Base-by-base conservation (phyloP, 1,140 invertebrate genomes). In the Ganaspis sp. region DNA sequence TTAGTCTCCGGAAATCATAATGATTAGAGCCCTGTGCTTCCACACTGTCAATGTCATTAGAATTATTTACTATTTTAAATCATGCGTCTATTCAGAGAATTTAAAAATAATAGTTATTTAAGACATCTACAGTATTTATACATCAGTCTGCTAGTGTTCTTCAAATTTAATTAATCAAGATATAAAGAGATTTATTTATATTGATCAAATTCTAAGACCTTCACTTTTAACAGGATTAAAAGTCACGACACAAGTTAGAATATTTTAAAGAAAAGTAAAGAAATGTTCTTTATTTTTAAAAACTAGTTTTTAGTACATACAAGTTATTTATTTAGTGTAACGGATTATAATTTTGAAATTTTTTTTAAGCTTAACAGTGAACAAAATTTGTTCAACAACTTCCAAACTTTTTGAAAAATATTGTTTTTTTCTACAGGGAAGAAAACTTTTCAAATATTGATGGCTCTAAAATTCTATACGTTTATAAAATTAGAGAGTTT, bases 1-100 rank as follows among this genome's bases (percentile, higher is more conserved):
- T 49, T 49, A 49, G 45, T 49, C 45, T 17, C n/a, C 4, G 17
- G 8, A n/a, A 49, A 12, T 64, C 2, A 29, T 64, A 11, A 64
- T 64, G 12, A 64, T 64, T 64, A n/a, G 54, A 34, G 58, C 58
- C 58, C 23, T 64, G 58, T 64, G 58, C 58, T 64, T 64, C 58
- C 58, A 34, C 26, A 64, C 11, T 29, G 26, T 64, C 58, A 34
- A 64, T 64, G 58, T 64, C 58, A 64, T 64, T 29, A 26, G 21
- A 64, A 64, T 64, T 26, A 64, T 29, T 29, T n/a, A 64, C 29
- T 29, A 64, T 54, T 12, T 23, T n/a, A 64, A 64, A 26, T 9
- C 15, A 29, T n/a, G 15, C 23, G 58, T 9, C 29, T 6, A 26
- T n/a, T 26, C 26, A 9, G 12, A n/a, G n/a, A 45, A 45, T n/a